These are phyloP conservation scores for Spizella passerina DNA, from an alignment of 2,797 vertebrate genomes.

Conservation along the genomic window DNA sequence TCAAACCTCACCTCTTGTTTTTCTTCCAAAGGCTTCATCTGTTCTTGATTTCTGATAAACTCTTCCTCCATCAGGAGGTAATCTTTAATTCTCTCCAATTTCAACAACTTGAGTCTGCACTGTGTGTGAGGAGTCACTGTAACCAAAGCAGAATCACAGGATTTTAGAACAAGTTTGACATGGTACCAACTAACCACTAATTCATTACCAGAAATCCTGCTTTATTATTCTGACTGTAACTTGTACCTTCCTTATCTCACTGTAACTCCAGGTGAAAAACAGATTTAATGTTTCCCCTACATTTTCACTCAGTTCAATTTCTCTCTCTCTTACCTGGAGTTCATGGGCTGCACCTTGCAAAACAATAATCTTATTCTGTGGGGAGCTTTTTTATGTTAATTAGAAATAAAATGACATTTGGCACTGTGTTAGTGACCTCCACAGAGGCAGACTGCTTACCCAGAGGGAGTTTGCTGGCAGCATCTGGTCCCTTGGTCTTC, in stretches of 20 bases:
- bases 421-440: no score
- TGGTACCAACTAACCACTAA: neutral
- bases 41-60: conserved; percentile 98
- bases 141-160: neutral
- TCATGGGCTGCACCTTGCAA: neutral
- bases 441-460: conserved; percentile 73
- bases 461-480: conserved; percentile 95
- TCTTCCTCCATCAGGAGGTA: conserved; percentile 98
- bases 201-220: neutral
- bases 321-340: neutral
- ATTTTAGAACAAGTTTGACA: neutral
- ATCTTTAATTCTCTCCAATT: conserved; percentile 94
- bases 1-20: conserved; percentile 90
- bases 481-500: conserved; percentile 97
- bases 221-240: neutral
- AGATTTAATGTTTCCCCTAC: neutral
- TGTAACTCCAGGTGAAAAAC: neutral
- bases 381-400: rapidly evolving
- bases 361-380: neutral
- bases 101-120: conserved; percentile 91
- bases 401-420: neutral
- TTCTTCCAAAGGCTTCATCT: conserved; percentile 98
- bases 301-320: neutral
- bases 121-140: conserved; percentile 97
- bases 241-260: neutral